A percentile compares a stretch with the other conserved stretches of the same genome.
phyloP scores from a whole-genome alignment of 2,888 invertebrate genomes.

The Drosophila meridionalis region DNA sequence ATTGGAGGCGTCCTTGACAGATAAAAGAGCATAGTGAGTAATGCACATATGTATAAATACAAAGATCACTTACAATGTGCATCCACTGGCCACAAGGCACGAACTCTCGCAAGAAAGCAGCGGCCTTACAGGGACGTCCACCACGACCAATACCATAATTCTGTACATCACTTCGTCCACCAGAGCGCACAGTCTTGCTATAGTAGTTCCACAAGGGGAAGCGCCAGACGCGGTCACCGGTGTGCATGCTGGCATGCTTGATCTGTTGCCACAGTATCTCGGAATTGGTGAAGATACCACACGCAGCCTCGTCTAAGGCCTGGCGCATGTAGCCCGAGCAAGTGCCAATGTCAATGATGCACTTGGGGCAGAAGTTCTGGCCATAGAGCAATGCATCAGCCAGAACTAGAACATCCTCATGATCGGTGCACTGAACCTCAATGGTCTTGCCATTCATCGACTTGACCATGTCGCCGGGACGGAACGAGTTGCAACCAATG shows the following conservation, averaged over 20 bases:
- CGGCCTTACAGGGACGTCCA: slow-evolving; percentile 90
- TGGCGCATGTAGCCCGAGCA: slow-evolving; percentile 89
- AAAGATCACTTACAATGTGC: slow-evolving; percentile 87
- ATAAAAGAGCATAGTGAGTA: not conserved
- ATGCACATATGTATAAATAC: not conserved
- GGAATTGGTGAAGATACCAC: slow-evolving; percentile 91
- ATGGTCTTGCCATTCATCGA: slow-evolving; percentile 92
- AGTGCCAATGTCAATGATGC: slow-evolving; percentile 92
- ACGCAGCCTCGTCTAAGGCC: slow-evolving; percentile 88
- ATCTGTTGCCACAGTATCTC: slow-evolving; percentile 88
- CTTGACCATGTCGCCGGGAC: slow-evolving; percentile 91
- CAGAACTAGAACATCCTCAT: slow-evolving; percentile 91
- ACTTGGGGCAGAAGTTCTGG: slow-evolving; percentile 87
- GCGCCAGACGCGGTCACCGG: slow-evolving; percentile 93
- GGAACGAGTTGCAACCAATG: slow-evolving; percentile 91
- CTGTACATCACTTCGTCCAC: slow-evolving; percentile 85
- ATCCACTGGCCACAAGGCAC: slow-evolving; percentile 90
- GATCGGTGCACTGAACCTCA: slow-evolving; percentile 89
- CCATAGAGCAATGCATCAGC: slow-evolving; percentile 93
- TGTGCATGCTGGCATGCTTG: slow-evolving; percentile 89
- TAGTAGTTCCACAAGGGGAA: slow-evolving; percentile 92
- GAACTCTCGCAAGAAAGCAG: slow-evolving; percentile 91
- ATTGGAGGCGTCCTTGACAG: slow-evolving; percentile 88
- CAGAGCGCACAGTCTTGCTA: slow-evolving; percentile 77
- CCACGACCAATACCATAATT: slow-evolving; percentile 86